These are phyloP conservation scores for Andrena cerasifolii DNA, from an alignment of 1,140 invertebrate species.

Conservation along the genomic window DNA sequence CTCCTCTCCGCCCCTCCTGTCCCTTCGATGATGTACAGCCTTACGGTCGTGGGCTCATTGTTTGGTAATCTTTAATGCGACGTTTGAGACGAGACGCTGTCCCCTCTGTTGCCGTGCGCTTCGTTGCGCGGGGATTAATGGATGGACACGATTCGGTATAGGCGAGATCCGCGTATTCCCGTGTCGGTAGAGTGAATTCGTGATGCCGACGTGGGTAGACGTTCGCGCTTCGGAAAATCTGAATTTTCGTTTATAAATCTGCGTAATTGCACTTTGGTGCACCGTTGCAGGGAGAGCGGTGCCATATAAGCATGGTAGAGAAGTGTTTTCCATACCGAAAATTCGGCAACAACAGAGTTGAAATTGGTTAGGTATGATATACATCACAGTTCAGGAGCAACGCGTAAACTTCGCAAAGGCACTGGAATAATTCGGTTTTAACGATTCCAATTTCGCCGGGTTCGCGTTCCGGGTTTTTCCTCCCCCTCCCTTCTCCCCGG, in stretches of 20 bases:
- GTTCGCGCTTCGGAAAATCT: too few species aligned
- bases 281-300: too few species aligned
- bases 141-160: too few species aligned
- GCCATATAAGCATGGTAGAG: too few species aligned
- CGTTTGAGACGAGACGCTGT: neutral
- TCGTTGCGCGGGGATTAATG: neutral
- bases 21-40: neutral
- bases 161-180: too few species aligned
- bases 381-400: neutral
- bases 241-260: too few species aligned
- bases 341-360: neutral
- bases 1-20: neutral
- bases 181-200: too few species aligned
- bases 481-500: conserved; percentile 34
- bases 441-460: conserved; percentile 74
- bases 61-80: conserved; percentile 18
- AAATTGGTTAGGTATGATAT: neutral
- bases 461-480: conserved; percentile 37
- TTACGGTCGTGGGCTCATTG: conserved; percentile 6
- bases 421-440: conserved; percentile 60
- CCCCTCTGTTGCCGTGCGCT: neutral
- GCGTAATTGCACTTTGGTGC: too few species aligned
- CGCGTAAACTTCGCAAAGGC: conserved; percentile 27
- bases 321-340: too few species aligned
- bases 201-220: too few species aligned